Conservation (phyloP, 2,888 invertebrate species). For the Melanargia galathea region DNA sequence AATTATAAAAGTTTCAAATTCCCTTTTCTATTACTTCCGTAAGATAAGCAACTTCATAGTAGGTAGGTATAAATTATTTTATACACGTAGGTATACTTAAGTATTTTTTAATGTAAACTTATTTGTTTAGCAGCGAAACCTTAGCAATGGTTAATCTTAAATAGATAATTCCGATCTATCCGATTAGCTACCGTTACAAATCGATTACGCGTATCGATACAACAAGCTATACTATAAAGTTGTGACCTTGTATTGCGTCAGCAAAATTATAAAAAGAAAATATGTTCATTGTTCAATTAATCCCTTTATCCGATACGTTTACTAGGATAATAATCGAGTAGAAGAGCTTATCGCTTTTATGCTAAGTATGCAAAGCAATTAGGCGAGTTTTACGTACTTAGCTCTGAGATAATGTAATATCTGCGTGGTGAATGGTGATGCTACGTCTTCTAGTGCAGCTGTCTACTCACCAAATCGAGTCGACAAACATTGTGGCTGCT, state of each 20-base stretch:
- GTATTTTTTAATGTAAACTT: background rate
- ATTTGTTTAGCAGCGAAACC: conserved; percentile 17
- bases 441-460: no score
- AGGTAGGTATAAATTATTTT: background rate
- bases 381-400: no score
- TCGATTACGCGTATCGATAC: conserved; percentile 13
- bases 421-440: no score
- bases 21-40: background rate
- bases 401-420: no score
- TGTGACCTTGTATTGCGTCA: conserved; percentile 18
- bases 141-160: conserved; percentile 17
- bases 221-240: background rate
- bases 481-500: no score
- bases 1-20: background rate
- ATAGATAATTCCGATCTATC: conserved; percentile 20
- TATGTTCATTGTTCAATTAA: background rate
- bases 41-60: background rate
- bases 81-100: background rate
- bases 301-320: background rate
- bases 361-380: background rate
- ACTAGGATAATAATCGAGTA: background rate
- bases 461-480: no score
- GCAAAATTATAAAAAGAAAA: conserved; percentile 3
- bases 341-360: background rate
- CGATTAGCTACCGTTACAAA: conserved; percentile 23